Evolutionary conservation across 2,113 vertebrate species (phyloP), one percentile per base, ranked within the genome.

Genomic region (Empidonax alnorum): DNA sequence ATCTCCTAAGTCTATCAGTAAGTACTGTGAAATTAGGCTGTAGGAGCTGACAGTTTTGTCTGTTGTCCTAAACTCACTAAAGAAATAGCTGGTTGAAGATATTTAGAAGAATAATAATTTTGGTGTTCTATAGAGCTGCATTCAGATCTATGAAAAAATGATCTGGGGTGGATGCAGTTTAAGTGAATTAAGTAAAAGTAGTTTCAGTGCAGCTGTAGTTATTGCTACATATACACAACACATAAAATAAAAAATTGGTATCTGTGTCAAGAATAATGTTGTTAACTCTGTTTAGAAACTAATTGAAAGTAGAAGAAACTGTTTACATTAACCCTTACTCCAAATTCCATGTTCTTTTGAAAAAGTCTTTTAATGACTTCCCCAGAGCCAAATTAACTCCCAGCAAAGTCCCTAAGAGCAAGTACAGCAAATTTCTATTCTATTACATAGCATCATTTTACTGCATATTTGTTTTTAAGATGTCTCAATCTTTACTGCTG

Each of bases 291-390:
- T 89, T 89, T 39, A 87, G 81, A 79, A 84, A 79, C 53, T 66
- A 61, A 73, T 71, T 50, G 56, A 14, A 83, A 77, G 41, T 88
- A 90, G 42, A 89, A 87, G 80, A 81, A 95, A 89, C 47, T 72
- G 23, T 80, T 86, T 78, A 59, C 39, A 13, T 95, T 87, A 85
- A 63, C 55, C 55, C 42, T 92, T 83, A 69, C n/a, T 83, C 44
- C 18, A 76, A 73, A 76, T 94, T 93, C 85, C 37, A 22, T 58
- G 12, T 12, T 90, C 49, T 83, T 84, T 87, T 68, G 42, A 39
- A 89, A 95, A 93, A 67, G 35, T 25, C n/a, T 87, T 49, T 83
- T 85, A 92, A 72, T 69, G 50, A 78, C 82, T 92, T 90, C 72
- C 79, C 66, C 35, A 50, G 67, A 80, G 84, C 47, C 53, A 76